These are phyloP conservation scores for Conomelus anceps DNA, from an alignment of 2,888 invertebrate genomes.

Conservation along the genomic window DNA sequence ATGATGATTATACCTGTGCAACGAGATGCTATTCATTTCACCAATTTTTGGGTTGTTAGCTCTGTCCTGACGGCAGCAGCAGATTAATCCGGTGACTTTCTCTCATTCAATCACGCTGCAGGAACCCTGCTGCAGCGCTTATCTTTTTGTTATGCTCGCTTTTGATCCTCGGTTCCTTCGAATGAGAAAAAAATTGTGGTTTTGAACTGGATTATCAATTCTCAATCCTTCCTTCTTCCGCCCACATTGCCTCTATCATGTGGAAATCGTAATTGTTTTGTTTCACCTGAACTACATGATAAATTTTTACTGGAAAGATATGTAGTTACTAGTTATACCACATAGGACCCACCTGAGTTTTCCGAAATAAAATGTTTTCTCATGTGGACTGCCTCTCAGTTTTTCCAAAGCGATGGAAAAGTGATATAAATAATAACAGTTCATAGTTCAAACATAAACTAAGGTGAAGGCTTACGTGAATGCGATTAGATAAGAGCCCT, in stretches of 20 bases:
- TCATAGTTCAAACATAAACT: too few species aligned
- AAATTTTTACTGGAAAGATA: too few species aligned
- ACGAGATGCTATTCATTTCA: background rate
- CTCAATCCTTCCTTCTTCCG: background rate
- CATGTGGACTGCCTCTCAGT: too few species aligned
- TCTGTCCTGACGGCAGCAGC: background rate
- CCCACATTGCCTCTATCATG: background rate
- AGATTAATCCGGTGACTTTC: background rate
- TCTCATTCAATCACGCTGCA: background rate
- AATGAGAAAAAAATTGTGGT: background rate
- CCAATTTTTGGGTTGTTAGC: background rate
- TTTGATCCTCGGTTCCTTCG: background rate
- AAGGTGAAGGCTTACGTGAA: too few species aligned
- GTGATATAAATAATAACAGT: too few species aligned
- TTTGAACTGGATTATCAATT: background rate
- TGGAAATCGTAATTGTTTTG: too few species aligned
- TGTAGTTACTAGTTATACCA: too few species aligned
- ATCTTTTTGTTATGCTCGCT: background rate
- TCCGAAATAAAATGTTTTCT: too few species aligned
- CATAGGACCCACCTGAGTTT: too few species aligned
- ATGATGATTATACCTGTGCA: background rate
- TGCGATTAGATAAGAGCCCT: too few species aligned
- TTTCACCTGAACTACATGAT: too few species aligned
- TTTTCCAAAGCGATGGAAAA: too few species aligned
- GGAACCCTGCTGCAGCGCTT: background rate